Evolutionary conservation across 2,888 invertebrate species (phyloP), one percentile per base, ranked within the genome.

Genomic region (Ophion slaviceki): DNA sequence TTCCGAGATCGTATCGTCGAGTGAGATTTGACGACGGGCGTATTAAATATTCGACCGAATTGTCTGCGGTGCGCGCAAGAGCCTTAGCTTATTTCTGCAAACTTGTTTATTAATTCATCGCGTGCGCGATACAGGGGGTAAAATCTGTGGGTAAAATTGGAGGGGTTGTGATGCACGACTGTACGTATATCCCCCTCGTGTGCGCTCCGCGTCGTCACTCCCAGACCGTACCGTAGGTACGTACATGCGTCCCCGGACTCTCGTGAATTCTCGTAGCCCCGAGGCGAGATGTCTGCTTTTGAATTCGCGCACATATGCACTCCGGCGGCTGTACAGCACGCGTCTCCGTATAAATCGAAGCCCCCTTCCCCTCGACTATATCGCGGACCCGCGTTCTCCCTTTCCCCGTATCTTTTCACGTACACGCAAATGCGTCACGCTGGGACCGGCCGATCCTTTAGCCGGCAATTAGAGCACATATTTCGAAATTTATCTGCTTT

Each of bases 231-330:
- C 10, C 59, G 14, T 53, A 14, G 53, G 53, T 53, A 53, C 11
- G 53, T 53, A 53, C 53, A 53, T 4, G 53, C 53, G 14, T 53
- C 75, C 53, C 72, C 59, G 47, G 17, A 40, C 68, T 77, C 76
- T 71, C 53, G 59, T 32, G 36, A 68, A 47, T 62, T 72, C 36
- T 57, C 68, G 20, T 24, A 17, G 53, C 47, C 70, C 78, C 72
- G 53, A 68, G 86, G 86, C 86, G 61, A 80, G n/a, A 72, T 80
- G 76, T 62, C 83, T 83, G 83, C 77, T 86, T 83, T 83, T 83
- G 86, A 83, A 83, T 74, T 72, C 74, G 74, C 57, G 59, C 70
- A 71, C 75, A 71, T 24, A 24, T 79, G 70, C 79, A 74, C 61
- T 61, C 85, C 77, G 32, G 80, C 57, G 80, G 75, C 75, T 59